Conservation (phyloP, 2,797 vertebrate genomes). For the Spondyliosoma cantharus region DNA sequence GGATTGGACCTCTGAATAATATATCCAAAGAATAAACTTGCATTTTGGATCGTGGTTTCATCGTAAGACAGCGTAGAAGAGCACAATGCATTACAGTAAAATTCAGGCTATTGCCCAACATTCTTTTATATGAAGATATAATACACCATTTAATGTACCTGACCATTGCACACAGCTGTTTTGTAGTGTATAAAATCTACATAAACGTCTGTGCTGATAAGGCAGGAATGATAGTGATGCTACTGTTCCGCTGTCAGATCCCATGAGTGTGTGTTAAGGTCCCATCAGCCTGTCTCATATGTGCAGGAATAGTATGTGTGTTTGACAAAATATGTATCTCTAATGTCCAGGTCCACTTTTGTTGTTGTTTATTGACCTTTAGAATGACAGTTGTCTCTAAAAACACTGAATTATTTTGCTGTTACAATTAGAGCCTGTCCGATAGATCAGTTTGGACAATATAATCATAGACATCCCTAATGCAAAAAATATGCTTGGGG, state of each 20-base stretch:
- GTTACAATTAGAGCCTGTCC: too few species aligned
- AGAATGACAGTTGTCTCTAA: too few species aligned
- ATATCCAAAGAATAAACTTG: conserved; percentile 5
- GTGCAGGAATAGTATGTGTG: not conserved
- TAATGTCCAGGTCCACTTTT: not conserved
- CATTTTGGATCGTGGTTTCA: not conserved
- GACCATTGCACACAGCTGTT: conserved; percentile 1
- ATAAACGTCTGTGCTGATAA: conserved; percentile 13
- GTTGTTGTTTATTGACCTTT: too few species aligned
- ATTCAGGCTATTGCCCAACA: not conserved
- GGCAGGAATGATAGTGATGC: not conserved
- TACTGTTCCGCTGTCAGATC: conserved; percentile 18
- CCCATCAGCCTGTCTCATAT: not conserved
- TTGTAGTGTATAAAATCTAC: not conserved
- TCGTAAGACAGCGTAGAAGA: not conserved
- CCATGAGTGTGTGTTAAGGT: not conserved
- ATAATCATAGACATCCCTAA: too few species aligned
- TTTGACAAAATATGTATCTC: not conserved
- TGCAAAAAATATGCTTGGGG: too few species aligned
- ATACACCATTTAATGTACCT: not conserved
- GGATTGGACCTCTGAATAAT: conserved; percentile 1
- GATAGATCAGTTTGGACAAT: too few species aligned
- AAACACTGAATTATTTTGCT: too few species aligned
- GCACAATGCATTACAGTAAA: not conserved
- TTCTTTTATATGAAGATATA: not conserved